Evolutionary conservation across 2,888 invertebrate species (phyloP), one percentile per base, ranked within the genome.

Genomic region (Brenthis daphne): DNA sequence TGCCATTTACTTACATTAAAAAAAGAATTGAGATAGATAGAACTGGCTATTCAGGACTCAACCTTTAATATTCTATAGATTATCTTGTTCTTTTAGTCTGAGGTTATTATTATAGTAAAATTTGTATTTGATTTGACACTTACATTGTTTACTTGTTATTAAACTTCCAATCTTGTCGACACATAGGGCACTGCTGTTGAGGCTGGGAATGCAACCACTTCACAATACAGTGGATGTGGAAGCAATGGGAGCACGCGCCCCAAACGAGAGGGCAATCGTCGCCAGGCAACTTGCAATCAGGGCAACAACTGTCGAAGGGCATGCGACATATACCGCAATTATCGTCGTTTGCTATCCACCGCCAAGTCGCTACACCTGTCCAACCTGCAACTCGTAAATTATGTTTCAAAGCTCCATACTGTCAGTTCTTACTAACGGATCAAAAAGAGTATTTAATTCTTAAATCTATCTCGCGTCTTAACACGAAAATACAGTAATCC

Each of bases 191-290:
- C 93, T 96, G 96, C 83, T 97, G 97, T 89, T 96, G 96, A 78
- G 96, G 96, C 89, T 97, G 97, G 20, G 99, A 97, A 85, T 99
- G 98, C 64, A 99, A 94, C 99, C 99, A 99, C 95, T 99, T 99
- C 86, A 98, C 98, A 82, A 99, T 99, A 92, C 99, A 99, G 90
- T 99, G 99, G 90, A 99, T 99, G 90, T 99, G 99, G 90, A 99
- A 99, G 92, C 99, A 99, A 93, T 99, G 99, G 11, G 98, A 98
- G 89, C 99, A 99, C 83, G 97, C 97, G 71, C 99, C 99, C 98
- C 99, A 99, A 55, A 99, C 99, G 84, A 99, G 90, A 14, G 99
- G 99, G 84, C 99, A 99, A 90, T 99, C 99, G 93, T 99, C 99
- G 64, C 99, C 99, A 29, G 99, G 99, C 74, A 98, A 93, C 89